phyloP scores from a whole-genome alignment of 1,140 invertebrate genomes.

The Drosophila elegans region DNA sequence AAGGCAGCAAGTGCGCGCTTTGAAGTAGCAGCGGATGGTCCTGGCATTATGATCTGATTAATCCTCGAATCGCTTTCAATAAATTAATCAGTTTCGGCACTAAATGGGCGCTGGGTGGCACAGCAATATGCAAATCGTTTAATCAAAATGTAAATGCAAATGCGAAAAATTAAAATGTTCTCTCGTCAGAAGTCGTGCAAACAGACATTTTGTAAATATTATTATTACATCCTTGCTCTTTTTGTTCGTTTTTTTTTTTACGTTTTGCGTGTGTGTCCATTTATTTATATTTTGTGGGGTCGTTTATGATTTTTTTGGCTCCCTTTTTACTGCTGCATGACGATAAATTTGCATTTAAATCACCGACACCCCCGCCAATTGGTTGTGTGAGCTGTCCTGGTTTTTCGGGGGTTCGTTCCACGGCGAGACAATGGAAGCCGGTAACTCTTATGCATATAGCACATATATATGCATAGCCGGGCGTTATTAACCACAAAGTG shows the following conservation, averaged over 20 bases:
- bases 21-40: not conserved
- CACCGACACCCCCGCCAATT: slow-evolving; percentile 63
- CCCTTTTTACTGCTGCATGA: slow-evolving; percentile 71
- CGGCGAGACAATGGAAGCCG: slow-evolving; percentile 32
- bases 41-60: slow-evolving; percentile 22
- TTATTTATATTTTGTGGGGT: slow-evolving; percentile 57
- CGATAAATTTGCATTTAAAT: slow-evolving; percentile 84
- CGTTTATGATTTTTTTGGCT: slow-evolving; percentile 54
- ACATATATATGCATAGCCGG: slow-evolving; percentile 29
- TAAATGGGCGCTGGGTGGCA: slow-evolving; percentile 16
- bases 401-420: slow-evolving; percentile 44
- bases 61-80: slow-evolving; percentile 28
- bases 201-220: slow-evolving; percentile 83
- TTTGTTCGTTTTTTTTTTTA: slow-evolving; percentile 47
- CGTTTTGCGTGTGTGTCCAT: slow-evolving; percentile 39
- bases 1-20: not conserved
- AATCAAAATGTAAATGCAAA: slow-evolving; percentile 80
- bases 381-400: slow-evolving; percentile 38
- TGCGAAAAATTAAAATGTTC: slow-evolving; percentile 76
- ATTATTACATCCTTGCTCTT: slow-evolving; percentile 60
- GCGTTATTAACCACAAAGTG: slow-evolving; percentile 83
- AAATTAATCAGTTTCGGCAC: slow-evolving; percentile 40
- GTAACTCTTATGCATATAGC: slow-evolving; percentile 7
- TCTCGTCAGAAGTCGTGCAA: slow-evolving; percentile 63
- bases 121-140: slow-evolving; percentile 70